Base-by-base conservation (phyloP, 2,113 vertebrate species). In the Speoplatyrhinus poulsoni region DNA sequence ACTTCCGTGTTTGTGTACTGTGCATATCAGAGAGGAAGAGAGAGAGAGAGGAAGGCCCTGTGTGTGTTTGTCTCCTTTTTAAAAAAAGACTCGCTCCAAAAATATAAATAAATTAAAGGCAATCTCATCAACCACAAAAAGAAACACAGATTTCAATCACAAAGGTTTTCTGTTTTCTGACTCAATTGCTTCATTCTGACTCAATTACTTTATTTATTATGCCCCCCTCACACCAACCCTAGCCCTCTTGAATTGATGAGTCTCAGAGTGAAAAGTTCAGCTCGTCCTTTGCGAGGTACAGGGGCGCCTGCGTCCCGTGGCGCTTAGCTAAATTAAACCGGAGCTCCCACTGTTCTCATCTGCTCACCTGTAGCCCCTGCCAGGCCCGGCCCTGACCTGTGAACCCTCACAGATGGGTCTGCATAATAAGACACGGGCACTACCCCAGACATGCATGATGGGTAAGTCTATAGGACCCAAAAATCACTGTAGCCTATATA, bases 321-420 rank as follows among this genome's bases (percentile, higher is more conserved):
- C 76, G 91, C 72, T 86, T 12, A 71, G 62, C 85, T 92, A 87
- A 91, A 89, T 90, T 86, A 90, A 89, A 91, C 76, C 77, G 73
- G 7, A 86, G 85, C 87, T 81, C 88, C 90, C 67, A 87, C 88
- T 89, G 90, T 88, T 91, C 82, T 89, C 90, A 84, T 90, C 88
- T 88, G 90, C 83, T 90, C 87, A 90, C 90, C 90, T 88, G 87
- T 84, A 84, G 87, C 80, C 85, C 85, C 85, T 87, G 89, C 88
- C 92, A 82, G 89, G 90, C 92, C 91, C 85, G 0, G n/a, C 33
- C 66, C 77, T 83, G 92, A 93, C 93, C 93, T 82, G 46, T 89
- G 92, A 87, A 79, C 93, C 82, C 69, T 83, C 74, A 80, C 95
- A 95, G 93, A 95, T 95, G 95, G 94, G 89, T 78, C 76, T 69